Evolutionary conservation across 2,888 invertebrate species (phyloP).

Genomic region (Metellina segmentata): DNA sequence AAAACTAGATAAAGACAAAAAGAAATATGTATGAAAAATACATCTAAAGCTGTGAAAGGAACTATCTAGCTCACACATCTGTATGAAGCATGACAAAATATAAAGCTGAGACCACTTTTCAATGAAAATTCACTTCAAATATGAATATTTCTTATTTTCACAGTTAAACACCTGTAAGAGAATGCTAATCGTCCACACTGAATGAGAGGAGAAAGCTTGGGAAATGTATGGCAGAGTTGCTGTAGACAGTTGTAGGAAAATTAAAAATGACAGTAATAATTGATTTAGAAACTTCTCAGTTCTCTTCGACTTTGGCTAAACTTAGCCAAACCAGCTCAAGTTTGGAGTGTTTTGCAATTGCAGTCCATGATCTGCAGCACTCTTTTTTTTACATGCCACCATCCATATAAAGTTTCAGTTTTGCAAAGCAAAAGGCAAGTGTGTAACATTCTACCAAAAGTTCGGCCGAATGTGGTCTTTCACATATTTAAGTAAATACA

Average conservation of each 20-base stretch:
- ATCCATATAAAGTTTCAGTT: conserved; percentile 17
- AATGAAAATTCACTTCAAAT: conserved; percentile 23
- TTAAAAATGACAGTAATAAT: conserved; percentile 45
- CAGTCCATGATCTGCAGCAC: conserved; percentile 45
- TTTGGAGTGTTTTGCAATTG: conserved; percentile 6
- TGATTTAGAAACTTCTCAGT: conserved; percentile 55
- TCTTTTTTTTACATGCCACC: not conserved
- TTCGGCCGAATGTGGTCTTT: conserved; percentile 48
- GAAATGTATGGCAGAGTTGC: conserved; percentile 52
- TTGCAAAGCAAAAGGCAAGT: conserved; percentile 67
- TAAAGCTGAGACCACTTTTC: conserved; percentile 63
- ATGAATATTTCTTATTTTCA: conserved; percentile 25
- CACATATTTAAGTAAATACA: conserved; percentile 58
- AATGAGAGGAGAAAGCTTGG: conserved; percentile 46
- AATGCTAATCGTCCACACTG: conserved; percentile 53
- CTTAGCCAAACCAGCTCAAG: conserved; percentile 32
- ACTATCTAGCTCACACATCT: conserved; percentile 46
- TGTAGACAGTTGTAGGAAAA: conserved; percentile 53
- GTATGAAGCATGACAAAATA: conserved; percentile 42
- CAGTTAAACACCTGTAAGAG: conserved; percentile 15
- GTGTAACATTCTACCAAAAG: conserved; percentile 44
- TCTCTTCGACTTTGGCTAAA: not conserved
- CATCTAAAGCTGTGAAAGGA: conserved; percentile 63
- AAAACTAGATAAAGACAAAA: conserved; percentile 50
- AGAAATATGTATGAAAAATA: conserved; percentile 48